phyloP scores from a whole-genome alignment of 2,797 vertebrate species.

The Triplophysa bombifrons region DNA sequence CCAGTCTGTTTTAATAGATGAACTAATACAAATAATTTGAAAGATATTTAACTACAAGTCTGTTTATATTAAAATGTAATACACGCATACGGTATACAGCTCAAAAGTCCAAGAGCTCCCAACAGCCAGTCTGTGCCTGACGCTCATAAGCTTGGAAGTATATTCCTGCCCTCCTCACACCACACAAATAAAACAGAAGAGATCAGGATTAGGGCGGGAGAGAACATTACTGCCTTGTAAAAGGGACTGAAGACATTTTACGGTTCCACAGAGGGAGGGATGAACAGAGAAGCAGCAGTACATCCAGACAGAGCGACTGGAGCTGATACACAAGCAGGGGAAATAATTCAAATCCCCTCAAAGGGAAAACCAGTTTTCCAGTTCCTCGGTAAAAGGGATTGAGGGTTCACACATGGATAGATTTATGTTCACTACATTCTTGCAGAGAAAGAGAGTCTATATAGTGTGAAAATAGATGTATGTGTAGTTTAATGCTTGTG shows the following conservation, averaged over 20 bases:
- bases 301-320: constrained; percentile 3
- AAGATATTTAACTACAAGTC: no score
- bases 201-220: constrained; percentile 30
- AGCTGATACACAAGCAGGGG: constrained; percentile 23
- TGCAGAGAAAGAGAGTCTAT: constrained; percentile 14
- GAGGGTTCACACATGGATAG: constrained; percentile 71
- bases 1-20: no score
- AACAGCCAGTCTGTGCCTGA: neutral
- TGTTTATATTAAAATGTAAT: neutral
- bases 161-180: constrained; percentile 2
- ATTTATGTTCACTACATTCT: constrained; percentile 64
- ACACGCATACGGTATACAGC: neutral
- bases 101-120: neutral
- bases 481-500: constrained; percentile 4
- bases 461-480: neutral
- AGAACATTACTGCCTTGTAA: constrained; percentile 41
- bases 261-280: constrained; percentile 22
- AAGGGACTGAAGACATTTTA: constrained; percentile 39
- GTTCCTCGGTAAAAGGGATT: constrained; percentile 72
- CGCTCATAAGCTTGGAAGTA: constrained; percentile 3
- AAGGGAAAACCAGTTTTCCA: constrained; percentile 70
- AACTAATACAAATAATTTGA: no score
- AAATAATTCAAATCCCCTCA: constrained; percentile 75
- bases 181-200: constrained; percentile 7
- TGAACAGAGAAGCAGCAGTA: constrained; percentile 12